phyloP scores from a whole-genome alignment of 1,140 invertebrate species.

The Tetramorium parvispinum region DNA sequence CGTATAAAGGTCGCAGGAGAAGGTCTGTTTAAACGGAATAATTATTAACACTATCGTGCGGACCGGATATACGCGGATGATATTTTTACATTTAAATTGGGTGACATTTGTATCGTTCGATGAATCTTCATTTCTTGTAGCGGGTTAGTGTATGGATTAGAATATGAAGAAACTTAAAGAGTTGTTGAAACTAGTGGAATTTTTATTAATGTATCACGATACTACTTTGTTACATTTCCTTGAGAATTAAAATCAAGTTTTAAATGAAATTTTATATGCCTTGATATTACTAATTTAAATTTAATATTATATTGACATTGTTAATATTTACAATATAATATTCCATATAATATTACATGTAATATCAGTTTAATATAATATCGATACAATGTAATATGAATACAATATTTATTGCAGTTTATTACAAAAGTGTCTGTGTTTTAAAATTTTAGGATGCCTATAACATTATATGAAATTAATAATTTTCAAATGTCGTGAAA shows the following conservation, averaged over 20 bases:
- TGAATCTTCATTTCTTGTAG: neutral
- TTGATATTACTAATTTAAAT: neutral
- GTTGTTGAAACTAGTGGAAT: neutral
- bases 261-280: neutral
- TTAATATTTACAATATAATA: neutral
- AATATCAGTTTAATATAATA: neutral
- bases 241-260: neutral
- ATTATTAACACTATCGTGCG: slow-evolving; percentile 1
- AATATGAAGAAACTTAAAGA: neutral
- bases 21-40: slow-evolving; percentile 23
- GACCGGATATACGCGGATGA: neutral
- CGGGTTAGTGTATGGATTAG: neutral
- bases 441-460: neutral
- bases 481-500: neutral
- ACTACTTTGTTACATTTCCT: neutral
- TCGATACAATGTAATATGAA: neutral
- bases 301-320: neutral
- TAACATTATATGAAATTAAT: neutral
- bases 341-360: neutral
- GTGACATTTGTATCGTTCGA: neutral
- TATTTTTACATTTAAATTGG: slow-evolving; percentile 34
- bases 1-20: neutral
- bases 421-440: neutral
- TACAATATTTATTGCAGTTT: neutral
- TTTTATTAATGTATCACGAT: neutral